Base-by-base conservation (phyloP, 1,140 invertebrate genomes). In the Drosophila simulans region DNA sequence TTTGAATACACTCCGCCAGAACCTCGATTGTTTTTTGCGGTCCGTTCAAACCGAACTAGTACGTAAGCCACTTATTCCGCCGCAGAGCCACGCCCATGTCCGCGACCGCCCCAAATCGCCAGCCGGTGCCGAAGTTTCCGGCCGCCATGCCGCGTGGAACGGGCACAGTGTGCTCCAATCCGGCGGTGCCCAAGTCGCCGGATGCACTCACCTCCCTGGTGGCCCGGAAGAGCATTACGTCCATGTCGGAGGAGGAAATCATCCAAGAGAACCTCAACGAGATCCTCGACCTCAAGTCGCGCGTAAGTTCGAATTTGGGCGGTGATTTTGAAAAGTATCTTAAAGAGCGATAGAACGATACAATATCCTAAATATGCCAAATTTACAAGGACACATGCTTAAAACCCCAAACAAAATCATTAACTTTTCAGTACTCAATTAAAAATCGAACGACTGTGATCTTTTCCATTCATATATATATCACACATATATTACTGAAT, bases 241-340 rank as follows among this genome's bases (percentile, higher is more conserved):
- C 81, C 20, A 74, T 88, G 88, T 71, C 86, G 17, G 88, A 90
- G 15, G 86, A 90, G 25, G 88, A 91, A 60, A 90, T 90, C 13
- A 81, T 91, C 7, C 73, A 86, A 54, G 83, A 84, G 55, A 91
- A 90, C 48, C 69, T 90, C 17, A 84, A 84, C 31, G 82, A 90
- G 64, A 62, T 91, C 43, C 65, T 91, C 3, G 88, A 90, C 17
- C 72, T 84, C 25, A 83, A 91, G 27, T 89, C 81, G 25, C 76
- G 82, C 5, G 88, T 91, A 73, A 80, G 79, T 82, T 25, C 12
- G 2, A 5, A 0, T 4, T 13, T 5, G 20, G 5, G 5, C 1
- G 3, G 8, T 45, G 25, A 13, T 17, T 48, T 48, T 1, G 0
- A 0, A 25, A 15, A 37, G 35, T 12, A 3, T 12, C 10, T 13